These are phyloP conservation scores for Strongylocentrotus purpuratus DNA, from an alignment of 35 echinoderm and acorn worm species.

Conservation along the genomic window DNA sequence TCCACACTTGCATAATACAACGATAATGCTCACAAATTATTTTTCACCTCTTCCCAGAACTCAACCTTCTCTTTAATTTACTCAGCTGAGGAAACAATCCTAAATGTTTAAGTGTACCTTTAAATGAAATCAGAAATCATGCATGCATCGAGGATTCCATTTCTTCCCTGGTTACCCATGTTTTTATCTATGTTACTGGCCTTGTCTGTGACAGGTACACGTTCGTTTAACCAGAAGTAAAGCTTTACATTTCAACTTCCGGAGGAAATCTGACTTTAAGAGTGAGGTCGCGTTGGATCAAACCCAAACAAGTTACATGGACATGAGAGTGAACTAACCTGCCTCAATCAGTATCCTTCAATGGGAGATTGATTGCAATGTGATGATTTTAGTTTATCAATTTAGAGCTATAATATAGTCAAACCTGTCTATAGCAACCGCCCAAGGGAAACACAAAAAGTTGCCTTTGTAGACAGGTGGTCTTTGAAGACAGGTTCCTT, in stretches of 20 bases:
- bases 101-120: neutral
- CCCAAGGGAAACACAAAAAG: too few relatives aligned
- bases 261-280: neutral
- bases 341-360: neutral
- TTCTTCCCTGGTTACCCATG: too few relatives aligned
- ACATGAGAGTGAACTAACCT: neutral
- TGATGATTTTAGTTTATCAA: neutral
- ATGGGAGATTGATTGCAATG: neutral
- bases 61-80: neutral
- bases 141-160: neutral
- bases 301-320: neutral
- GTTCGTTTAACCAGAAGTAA: neutral
- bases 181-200: neutral
- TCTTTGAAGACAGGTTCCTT: too few relatives aligned
- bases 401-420: too few relatives aligned
- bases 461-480: too few relatives aligned
- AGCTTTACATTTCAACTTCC: conserved; percentile 1
- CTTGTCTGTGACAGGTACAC: neutral
- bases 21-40: too few relatives aligned
- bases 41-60: too few relatives aligned
- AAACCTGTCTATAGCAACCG: too few relatives aligned
- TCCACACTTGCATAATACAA: too few relatives aligned
- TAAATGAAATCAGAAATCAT: neutral
- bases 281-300: neutral
- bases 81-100: neutral